These are phyloP conservation scores for Melieria picta DNA, from an alignment of 2,888 invertebrate species.

Conservation along the genomic window DNA sequence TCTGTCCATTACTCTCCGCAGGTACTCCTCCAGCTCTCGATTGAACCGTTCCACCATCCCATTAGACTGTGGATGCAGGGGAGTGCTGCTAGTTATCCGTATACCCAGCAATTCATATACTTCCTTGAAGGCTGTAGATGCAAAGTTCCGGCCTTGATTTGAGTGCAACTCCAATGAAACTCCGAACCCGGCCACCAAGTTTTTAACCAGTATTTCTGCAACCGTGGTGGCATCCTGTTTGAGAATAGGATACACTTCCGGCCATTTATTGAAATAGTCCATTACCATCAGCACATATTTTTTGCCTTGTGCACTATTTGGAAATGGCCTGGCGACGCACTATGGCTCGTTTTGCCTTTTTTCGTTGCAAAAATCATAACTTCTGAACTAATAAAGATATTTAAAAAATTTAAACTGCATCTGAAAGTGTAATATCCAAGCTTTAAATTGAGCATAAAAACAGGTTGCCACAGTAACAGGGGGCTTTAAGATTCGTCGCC, in stretches of 20 bases:
- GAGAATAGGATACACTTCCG: conserved; percentile 8
- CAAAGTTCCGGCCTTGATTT: conserved; percentile 28
- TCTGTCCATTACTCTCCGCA: conserved; percentile 6
- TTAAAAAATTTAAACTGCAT: too few relatives aligned
- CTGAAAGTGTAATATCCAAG: too few relatives aligned
- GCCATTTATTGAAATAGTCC: conserved; percentile 18
- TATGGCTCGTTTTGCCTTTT: not conserved
- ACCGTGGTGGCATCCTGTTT: conserved; percentile 22
- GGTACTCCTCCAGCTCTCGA: conserved; percentile 21
- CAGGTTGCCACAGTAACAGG: too few relatives aligned
- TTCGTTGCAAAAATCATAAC: too few relatives aligned
- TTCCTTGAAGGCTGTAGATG: conserved; percentile 19
- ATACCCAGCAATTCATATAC: conserved; percentile 6
- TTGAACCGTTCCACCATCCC: conserved; percentile 37
- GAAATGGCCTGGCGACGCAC: conserved; percentile 20
- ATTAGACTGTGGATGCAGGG: conserved; percentile 28
- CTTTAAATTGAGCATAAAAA: too few relatives aligned
- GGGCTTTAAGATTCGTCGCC: too few relatives aligned
- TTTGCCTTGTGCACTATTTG: not conserved
- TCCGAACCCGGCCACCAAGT: conserved; percentile 32
- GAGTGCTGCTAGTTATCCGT: conserved; percentile 27
- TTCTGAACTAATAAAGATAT: too few relatives aligned
- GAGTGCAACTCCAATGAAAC: conserved; percentile 8
- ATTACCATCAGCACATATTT: conserved; percentile 10
- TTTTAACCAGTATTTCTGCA: not conserved